Base-by-base conservation (phyloP, 2,113 vertebrate species). In the Poecile atricapillus region DNA sequence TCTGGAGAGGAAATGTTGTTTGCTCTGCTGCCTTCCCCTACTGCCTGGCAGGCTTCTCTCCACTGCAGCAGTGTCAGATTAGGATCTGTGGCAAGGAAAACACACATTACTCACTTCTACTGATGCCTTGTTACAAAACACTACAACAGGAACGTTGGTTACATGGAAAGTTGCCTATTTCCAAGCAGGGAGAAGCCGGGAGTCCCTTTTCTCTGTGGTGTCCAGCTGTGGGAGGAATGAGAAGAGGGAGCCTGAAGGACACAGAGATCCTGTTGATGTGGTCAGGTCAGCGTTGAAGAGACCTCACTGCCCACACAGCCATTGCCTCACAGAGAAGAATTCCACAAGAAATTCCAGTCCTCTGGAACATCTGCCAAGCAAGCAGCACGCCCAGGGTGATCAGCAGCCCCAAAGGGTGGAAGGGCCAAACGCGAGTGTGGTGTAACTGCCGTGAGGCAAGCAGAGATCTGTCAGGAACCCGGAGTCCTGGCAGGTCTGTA, bases 301-400 rank as follows among this genome's bases (percentile, higher is more conserved):
- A 22, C 37, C 80, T 76, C 30, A 0, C 68, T 93, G 86, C 95
- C 93, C 90, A 95, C 93, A 41, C 79, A 91, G 89, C 78, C 53
- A 4, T 43, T 93, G 91, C 93, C 41, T 92, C 84, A 74, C 71
- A 44, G 59, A 53, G 69, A 13, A n/a, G 73, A 83, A 94, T 79
- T 92, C 93, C 78, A 60, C 52, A 52, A 76, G 87, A 64, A 83
- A 93, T 95, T 93, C 87, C 87, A 89, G 94, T 80, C 80, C 49
- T 89, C 70, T 63, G 21, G 89, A 95, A 56, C 88, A 86, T 58
- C 25, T 92, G 82, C 95, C 9, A 16, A 76, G 76, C 3, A 7
- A 94, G 87, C 70, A 89, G 89, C 76, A 78, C 2, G 0, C 83
- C 90, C 93, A 81, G 77, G 13, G 53, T 3, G 4, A 74, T 67